A percentile compares a stretch with the other conserved stretches of the same genome.
These are phyloP conservation scores for Parauchenoglanis punctatus DNA, from an alignment of 2,797 vertebrate species.

Conservation along the genomic window DNA sequence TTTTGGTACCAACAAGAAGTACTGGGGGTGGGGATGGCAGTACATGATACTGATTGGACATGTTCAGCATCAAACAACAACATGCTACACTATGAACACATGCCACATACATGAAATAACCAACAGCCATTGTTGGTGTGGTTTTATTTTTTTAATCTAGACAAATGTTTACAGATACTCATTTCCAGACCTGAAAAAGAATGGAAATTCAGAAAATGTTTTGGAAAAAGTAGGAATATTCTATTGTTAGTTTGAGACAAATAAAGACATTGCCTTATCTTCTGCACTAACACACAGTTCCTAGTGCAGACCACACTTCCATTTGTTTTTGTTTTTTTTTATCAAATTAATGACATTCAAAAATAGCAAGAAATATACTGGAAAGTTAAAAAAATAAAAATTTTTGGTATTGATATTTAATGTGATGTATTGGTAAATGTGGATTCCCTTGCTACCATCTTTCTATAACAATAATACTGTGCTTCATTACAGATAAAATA, in stretches of 20 bases:
- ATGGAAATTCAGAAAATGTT: neutral
- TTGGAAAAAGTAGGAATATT: neutral
- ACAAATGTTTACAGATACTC: neutral
- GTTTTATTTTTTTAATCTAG: neutral
- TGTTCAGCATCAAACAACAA: neutral
- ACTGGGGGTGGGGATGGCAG: neutral
- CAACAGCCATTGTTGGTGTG: neutral
- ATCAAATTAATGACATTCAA: neutral
- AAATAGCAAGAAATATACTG: neutral
- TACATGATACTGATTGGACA: neutral
- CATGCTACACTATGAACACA: neutral
- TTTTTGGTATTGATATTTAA: neutral
- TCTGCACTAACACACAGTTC: neutral
- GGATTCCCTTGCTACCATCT: neutral
- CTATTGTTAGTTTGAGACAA: neutral
- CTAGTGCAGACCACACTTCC: neutral
- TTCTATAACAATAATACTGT: neutral
- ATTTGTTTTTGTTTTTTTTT: neutral
- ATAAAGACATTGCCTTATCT: neutral
- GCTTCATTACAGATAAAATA: neutral
- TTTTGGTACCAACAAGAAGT: neutral
- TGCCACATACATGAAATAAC: neutral
- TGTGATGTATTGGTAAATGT: neutral
- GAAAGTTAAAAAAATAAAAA: neutral
- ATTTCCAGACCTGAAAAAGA: neutral